These are phyloP conservation scores for Onychostoma macrolepis DNA, from an alignment of 2,113 vertebrate species.

Conservation along the genomic window DNA sequence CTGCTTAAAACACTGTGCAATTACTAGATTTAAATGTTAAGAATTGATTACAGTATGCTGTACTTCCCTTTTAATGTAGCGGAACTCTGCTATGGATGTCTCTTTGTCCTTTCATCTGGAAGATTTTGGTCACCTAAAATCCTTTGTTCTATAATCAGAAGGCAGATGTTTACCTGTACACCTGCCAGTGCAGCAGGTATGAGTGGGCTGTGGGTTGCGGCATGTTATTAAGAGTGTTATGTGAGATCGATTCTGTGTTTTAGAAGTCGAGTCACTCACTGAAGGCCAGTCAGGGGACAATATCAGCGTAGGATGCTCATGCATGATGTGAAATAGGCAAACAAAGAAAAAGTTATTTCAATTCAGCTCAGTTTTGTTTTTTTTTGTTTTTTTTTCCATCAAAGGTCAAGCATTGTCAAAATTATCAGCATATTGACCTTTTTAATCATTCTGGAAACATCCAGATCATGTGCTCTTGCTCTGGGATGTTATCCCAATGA, in stretches of 20 bases:
- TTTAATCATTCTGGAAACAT: slow-evolving; percentile 85
- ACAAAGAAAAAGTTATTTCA: slow-evolving; percentile 84
- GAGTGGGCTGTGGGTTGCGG: neutral
- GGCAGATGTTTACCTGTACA: slow-evolving; percentile 87
- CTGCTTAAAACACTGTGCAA: neutral
- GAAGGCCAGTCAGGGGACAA: slow-evolving; percentile 53
- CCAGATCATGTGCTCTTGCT: slow-evolving; percentile 76
- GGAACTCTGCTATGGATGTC: slow-evolving; percentile 77
- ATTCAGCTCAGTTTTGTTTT: slow-evolving; percentile 80
- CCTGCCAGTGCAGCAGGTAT: neutral
- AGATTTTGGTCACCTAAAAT: slow-evolving; percentile 81
- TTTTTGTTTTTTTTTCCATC: slow-evolving; percentile 80
- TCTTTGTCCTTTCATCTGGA: slow-evolving; percentile 79
- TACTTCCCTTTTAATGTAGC: slow-evolving; percentile 84
- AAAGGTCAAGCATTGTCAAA: slow-evolving; percentile 85
- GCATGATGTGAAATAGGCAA: slow-evolving; percentile 81
- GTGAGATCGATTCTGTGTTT: slow-evolving; percentile 76
- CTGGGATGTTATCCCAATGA: slow-evolving; percentile 60
- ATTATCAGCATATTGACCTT: slow-evolving; percentile 87
- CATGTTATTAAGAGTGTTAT: slow-evolving; percentile 42
- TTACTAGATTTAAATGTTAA: slow-evolving; percentile 18
- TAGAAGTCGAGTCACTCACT: slow-evolving; percentile 80
- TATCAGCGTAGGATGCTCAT: slow-evolving; percentile 78
- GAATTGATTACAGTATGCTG: slow-evolving; percentile 31
- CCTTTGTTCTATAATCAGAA: slow-evolving; percentile 76